Base-by-base conservation (phyloP, 2,888 invertebrate species). In the Pyrrhia umbra region DNA sequence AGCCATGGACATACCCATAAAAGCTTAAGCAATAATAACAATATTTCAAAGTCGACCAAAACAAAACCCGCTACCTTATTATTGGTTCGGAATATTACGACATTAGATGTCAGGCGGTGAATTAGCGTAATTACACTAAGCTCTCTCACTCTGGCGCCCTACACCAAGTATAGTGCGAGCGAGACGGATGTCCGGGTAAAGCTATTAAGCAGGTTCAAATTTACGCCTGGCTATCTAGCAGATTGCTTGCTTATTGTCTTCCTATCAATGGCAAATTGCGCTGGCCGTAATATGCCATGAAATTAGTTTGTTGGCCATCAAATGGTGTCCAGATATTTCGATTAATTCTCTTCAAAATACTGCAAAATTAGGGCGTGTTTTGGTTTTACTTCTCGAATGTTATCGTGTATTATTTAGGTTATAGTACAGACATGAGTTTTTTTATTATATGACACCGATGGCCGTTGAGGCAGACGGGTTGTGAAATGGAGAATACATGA, bases 211-310 rank as follows among this genome's bases (percentile, higher is more conserved):
- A 69, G 67, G 61, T 70, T 56, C 18, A 54, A 74, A 82, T 79
- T 80, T 77, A 75, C 72, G 73, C 66, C 40, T 59, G 65, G 62
- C 75, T 75, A 80, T 77, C 68, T 69, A 68, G 61, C 67, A 79
- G 75, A 84, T 80, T 77, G 75, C 74, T 58, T 72, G 68, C 70
- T 75, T 79, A 81, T 78, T 79, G 80, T 80, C 55, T 71, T 72
- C 74, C 75, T 75, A 80, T 83, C 75, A 79, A 70, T 75, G 55
- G 69, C 70, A 73, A 80, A 84, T 79, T 78, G 68, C 60, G 50
- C 18, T 45, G 58, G 56, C 45, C 43, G 45, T 54, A 66, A 68
- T 63, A 59, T n/a, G 39, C 66, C 42, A 40, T 64, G 27, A 65
- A 74, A 75, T 77, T 76, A 69, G 77, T 79, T 76, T 68, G 66